A percentile compares a stretch with the other conserved stretches of the same genome.
Conservation (phyloP, 2,888 invertebrate species). For the Caenorhabditis wallacei region DNA sequence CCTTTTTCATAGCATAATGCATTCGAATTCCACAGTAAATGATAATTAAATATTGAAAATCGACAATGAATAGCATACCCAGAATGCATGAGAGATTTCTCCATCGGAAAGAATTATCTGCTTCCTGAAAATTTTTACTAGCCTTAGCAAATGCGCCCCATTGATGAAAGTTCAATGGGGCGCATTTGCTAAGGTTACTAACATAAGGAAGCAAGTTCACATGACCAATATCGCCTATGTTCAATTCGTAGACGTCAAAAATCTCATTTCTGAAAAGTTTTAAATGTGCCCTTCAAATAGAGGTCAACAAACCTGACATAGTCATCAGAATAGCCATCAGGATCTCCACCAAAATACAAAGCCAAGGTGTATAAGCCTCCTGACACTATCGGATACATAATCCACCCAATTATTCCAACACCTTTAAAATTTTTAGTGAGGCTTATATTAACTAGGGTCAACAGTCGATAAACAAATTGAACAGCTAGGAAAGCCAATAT, state of each 20-base stretch:
- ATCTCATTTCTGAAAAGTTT: background rate
- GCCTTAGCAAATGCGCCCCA: background rate
- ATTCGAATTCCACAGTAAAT: slow-evolving; percentile 14
- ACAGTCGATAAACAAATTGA: background rate
- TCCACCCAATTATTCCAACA: background rate
- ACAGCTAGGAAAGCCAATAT: slow-evolving; percentile 6
- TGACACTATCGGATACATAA: background rate
- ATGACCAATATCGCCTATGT: background rate
- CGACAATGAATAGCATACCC: background rate
- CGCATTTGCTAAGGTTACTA: background rate
- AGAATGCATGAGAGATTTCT: slow-evolving; percentile 11
- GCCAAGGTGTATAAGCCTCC: background rate
- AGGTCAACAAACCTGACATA: background rate
- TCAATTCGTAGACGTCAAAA: background rate
- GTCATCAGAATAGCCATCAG: background rate
- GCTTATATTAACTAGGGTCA: background rate
- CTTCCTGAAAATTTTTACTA: background rate
- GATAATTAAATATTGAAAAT: slow-evolving; percentile 20
- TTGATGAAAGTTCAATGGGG: too few species aligned
- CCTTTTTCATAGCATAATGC: slow-evolving; percentile 4
- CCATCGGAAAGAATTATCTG: slow-evolving; percentile 32
- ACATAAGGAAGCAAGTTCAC: background rate
- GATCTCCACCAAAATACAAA: background rate
- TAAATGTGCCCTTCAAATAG: background rate
- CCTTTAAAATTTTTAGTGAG: background rate